Percentiles rank a stretch among this genome's conserved stretches.
Conservation (phyloP, 2,797 vertebrate species). For the Psittacula echo region DNA sequence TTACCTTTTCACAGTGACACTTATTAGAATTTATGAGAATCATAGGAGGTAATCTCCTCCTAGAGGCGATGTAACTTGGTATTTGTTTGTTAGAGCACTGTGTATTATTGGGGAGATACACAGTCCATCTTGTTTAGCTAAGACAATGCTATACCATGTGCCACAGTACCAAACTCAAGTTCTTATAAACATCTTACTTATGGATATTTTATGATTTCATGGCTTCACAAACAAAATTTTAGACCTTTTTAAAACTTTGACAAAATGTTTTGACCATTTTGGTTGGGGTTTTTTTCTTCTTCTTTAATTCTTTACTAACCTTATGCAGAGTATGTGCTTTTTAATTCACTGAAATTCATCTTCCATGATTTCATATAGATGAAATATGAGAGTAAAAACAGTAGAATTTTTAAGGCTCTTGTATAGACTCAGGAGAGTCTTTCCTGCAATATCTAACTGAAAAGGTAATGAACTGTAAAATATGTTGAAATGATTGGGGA, state of each 20-base stretch:
- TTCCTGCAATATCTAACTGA: constrained; percentile 79
- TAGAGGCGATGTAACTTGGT: constrained; percentile 50
- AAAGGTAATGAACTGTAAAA: constrained; percentile 87
- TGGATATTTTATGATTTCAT: background rate
- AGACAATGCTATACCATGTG: background rate
- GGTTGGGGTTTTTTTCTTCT: rapidly evolving
- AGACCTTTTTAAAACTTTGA: background rate
- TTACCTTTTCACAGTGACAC: constrained; percentile 70
- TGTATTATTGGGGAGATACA: background rate
- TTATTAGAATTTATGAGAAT: constrained; percentile 74
- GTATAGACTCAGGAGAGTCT: constrained; percentile 80
- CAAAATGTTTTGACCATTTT: background rate
- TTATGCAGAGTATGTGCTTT: constrained; percentile 40
- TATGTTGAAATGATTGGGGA: constrained; percentile 85
- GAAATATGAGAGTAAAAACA: constrained; percentile 74
- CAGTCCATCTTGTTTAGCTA: constrained; percentile 61
- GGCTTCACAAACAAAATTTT: constrained; percentile 25
- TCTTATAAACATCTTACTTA: constrained; percentile 18
- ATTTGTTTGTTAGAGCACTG: constrained; percentile 39
- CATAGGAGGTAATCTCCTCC: constrained; percentile 65
- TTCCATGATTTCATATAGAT: constrained; percentile 38
- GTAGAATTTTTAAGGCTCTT: constrained; percentile 75
- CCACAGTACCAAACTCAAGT: constrained; percentile 3
- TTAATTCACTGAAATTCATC: constrained; percentile 39
- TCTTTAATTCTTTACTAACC: background rate